phyloP scores from a whole-genome alignment of 2,113 vertebrate genomes.

The Litocranius walleri region DNA sequence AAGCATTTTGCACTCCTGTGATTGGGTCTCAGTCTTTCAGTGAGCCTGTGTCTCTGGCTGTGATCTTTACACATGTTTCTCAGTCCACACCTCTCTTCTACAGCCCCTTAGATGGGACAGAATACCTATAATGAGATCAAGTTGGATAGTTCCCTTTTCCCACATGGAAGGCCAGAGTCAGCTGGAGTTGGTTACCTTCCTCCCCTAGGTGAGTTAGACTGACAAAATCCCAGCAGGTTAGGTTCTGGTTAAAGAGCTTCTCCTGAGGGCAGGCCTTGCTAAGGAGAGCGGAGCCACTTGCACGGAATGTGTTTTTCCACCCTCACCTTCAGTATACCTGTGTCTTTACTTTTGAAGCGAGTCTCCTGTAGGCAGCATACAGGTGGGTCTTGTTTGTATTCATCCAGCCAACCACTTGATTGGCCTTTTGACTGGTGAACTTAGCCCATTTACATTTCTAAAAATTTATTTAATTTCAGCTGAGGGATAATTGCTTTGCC shows the following conservation, averaged over 20 bases:
- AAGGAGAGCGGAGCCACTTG: neutral
- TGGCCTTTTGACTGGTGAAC: neutral
- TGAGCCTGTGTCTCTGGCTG: neutral
- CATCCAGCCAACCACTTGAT: neutral
- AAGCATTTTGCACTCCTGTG: neutral
- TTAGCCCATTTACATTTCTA: neutral
- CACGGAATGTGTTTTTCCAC: neutral
- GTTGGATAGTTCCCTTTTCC: neutral
- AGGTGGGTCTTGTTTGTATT: neutral
- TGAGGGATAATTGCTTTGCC: neutral
- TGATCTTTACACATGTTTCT: neutral
- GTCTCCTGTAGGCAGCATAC: neutral
- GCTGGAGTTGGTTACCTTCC: neutral
- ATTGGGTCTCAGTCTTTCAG: neutral
- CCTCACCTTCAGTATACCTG: neutral
- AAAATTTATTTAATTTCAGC: neutral
- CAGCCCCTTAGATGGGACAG: neutral
- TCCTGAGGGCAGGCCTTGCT: neutral
- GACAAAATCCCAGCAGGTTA: neutral
- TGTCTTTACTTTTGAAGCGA: neutral
- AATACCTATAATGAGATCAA: neutral
- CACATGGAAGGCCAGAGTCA: neutral
- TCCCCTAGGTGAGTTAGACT: neutral
- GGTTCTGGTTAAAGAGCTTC: neutral
- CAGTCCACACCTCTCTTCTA: neutral